These are phyloP conservation scores for Platanista minor DNA, from an alignment of 2,113 vertebrate species.

Conservation along the genomic window DNA sequence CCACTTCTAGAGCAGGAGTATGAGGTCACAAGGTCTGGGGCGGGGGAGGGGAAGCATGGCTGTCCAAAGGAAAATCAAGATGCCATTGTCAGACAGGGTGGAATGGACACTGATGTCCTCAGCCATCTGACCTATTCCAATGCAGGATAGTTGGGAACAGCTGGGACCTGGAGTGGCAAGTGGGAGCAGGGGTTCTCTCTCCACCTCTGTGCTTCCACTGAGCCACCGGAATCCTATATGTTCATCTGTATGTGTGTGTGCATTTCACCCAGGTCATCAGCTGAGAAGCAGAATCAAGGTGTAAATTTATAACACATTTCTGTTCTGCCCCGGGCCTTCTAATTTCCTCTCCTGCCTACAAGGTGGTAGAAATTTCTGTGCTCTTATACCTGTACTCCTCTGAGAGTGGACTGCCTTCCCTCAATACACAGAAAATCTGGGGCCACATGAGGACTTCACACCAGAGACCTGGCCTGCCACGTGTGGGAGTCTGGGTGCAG, in stretches of 20 bases:
- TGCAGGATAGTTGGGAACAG: accelerated
- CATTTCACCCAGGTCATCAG: not conserved
- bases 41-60: accelerated
- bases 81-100: not conserved
- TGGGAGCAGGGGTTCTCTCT: not conserved
- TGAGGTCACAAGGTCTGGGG: not conserved
- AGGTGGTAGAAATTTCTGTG: not conserved
- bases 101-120: accelerated
- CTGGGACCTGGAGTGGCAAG: not conserved
- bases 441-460: not conserved
- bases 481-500: not conserved
- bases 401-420: not conserved
- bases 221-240: not conserved
- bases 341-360: not conserved
- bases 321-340: not conserved
- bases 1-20: not conserved
- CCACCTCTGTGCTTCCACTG: not conserved
- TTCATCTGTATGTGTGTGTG: accelerated
- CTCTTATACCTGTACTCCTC: not conserved
- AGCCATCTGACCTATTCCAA: not conserved
- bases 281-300: not conserved
- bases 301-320: not conserved
- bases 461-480: not conserved
- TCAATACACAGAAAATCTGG: not conserved
- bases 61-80: not conserved